phyloP scores from a whole-genome alignment of 2,888 invertebrate genomes.

The Carterocephalus palaemon region DNA sequence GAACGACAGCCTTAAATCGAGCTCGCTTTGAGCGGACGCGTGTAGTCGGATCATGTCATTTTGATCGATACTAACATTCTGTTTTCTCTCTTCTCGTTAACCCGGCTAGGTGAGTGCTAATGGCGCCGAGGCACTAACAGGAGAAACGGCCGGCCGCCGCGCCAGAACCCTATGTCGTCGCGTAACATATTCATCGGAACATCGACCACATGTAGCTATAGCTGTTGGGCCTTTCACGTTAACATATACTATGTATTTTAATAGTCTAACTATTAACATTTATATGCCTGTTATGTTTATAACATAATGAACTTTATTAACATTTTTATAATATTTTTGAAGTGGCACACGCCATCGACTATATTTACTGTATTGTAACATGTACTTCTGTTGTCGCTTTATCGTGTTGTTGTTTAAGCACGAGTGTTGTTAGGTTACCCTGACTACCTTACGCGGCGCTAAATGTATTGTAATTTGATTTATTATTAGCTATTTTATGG shows the following conservation, averaged over 20 bases:
- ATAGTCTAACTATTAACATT: slow-evolving; percentile 79
- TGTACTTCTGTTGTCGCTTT: slow-evolving; percentile 74
- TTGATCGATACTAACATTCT: slow-evolving; percentile 83
- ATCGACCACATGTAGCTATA: slow-evolving; percentile 78
- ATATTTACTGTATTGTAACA: slow-evolving; percentile 72
- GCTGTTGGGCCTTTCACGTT: slow-evolving; percentile 78
- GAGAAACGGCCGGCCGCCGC: slow-evolving; percentile 61
- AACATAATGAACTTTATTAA: slow-evolving; percentile 77
- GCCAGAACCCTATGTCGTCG: slow-evolving; percentile 57
- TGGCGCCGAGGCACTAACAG: slow-evolving; percentile 79
- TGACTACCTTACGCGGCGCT: slow-evolving; percentile 50
- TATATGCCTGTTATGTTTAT: slow-evolving; percentile 80
- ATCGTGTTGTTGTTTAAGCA: slow-evolving; percentile 71
- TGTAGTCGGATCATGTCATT: slow-evolving; percentile 75
- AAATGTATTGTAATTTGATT: slow-evolving; percentile 42
- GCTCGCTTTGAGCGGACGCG: slow-evolving; percentile 63
- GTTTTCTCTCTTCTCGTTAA: slow-evolving; percentile 85
- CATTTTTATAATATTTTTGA: slow-evolving; percentile 58
- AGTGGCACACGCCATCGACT: slow-evolving; percentile 79
- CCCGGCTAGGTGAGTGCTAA: slow-evolving; percentile 90
- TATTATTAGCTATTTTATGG: slow-evolving; percentile 35
- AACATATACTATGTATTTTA: slow-evolving; percentile 77
- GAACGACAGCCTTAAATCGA: slow-evolving; percentile 52
- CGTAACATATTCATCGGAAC: slow-evolving; percentile 75
- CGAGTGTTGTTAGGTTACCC: slow-evolving; percentile 72